Evolutionary conservation across 1,140 invertebrate species (phyloP).

Genomic region (Thaumatotibia leucotreta): DNA sequence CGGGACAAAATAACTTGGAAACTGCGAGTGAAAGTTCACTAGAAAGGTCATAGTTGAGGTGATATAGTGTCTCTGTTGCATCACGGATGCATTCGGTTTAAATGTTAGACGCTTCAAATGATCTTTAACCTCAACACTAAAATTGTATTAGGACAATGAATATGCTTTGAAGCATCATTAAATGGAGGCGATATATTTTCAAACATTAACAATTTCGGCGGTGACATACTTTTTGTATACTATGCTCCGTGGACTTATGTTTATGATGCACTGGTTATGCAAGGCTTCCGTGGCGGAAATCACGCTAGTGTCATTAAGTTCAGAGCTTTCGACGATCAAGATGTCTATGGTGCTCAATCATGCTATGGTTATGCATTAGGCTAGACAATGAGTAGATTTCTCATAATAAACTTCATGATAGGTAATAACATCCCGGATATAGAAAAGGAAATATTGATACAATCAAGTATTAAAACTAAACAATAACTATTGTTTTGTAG

Average conservation of each 20-base stretch:
- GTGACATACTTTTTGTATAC: neutral
- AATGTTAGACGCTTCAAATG: neutral
- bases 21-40: slow-evolving; percentile 11
- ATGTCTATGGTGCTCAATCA: neutral
- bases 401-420: neutral
- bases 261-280: slow-evolving; percentile 12
- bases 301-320: slow-evolving; percentile 27
- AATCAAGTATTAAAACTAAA: too few relatives aligned
- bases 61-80: slow-evolving; percentile 7
- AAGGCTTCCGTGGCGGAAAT: slow-evolving; percentile 27
- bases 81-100: slow-evolving; percentile 1
- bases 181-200: too few relatives aligned
- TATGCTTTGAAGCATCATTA: neutral
- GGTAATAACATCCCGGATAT: neutral
- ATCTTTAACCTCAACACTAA: neutral
- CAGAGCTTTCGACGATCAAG: slow-evolving; percentile 22
- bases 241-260: neutral
- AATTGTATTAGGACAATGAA: neutral
- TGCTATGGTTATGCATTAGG: neutral
- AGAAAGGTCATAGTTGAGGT: slow-evolving; percentile 10
- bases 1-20: neutral
- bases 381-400: neutral
- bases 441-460: neutral
- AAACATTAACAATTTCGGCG: too few relatives aligned
- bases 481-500: too few relatives aligned